phyloP scores from a whole-genome alignment of 2,797 vertebrate species.

The Brachymystax lenok region DNA sequence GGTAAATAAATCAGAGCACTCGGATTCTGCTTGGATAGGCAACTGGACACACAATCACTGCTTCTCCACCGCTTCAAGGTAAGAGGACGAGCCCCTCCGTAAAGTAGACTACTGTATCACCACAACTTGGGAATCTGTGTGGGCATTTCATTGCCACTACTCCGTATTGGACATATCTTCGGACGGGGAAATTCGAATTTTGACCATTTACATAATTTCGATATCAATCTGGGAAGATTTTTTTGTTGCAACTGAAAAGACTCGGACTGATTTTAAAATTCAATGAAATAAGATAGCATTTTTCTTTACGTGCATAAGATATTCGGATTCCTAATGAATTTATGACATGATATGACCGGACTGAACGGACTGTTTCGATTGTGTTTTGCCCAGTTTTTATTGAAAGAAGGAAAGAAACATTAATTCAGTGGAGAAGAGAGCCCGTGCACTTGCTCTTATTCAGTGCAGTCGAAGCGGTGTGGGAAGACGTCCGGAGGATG shows the following conservation, averaged over 20 bases:
- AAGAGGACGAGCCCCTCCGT: constrained; percentile 47
- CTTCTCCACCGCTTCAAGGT: constrained; percentile 23
- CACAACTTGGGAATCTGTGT: constrained; percentile 64
- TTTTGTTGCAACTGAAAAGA: no score
- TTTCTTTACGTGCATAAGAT: constrained; percentile 49
- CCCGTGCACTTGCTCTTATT: constrained; percentile 62
- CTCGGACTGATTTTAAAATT: constrained; percentile 44
- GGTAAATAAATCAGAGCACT: constrained; percentile 33
- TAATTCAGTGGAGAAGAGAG: constrained; percentile 33
- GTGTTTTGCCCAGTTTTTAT: constrained; percentile 23
- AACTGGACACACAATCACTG: constrained; percentile 52
- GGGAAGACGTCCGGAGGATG: constrained; percentile 67
- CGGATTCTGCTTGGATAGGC: constrained; percentile 32
- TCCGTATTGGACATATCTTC: constrained; percentile 54
- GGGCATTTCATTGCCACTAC: constrained; percentile 50
- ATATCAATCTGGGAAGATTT: no score
- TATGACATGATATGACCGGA: constrained; percentile 33
- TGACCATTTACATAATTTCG: constrained; percentile 24
- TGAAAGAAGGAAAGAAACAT: constrained; percentile 25
- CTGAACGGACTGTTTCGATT: constrained; percentile 42
- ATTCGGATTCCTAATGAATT: constrained; percentile 26
- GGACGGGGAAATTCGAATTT: constrained; percentile 44
- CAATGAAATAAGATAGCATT: constrained; percentile 35
- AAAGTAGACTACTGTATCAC: constrained; percentile 20
- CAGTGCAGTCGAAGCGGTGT: constrained; percentile 67